Percentiles rank a stretch among this genome's conserved stretches.
phyloP scores from a whole-genome alignment of 1,140 invertebrate genomes.

The Drosophila rufa region DNA sequence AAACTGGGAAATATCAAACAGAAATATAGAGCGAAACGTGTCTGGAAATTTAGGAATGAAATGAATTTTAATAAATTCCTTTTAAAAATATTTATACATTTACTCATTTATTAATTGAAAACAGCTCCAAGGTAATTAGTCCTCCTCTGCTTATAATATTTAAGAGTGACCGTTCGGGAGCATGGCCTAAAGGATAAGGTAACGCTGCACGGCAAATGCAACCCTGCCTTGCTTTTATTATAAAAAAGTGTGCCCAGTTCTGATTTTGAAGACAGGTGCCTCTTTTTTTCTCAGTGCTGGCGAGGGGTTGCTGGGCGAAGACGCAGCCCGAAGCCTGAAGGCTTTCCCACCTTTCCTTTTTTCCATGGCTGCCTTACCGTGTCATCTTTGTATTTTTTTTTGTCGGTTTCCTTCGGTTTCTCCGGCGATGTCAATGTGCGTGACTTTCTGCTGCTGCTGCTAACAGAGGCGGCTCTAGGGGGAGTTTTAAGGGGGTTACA shows the following conservation, averaged over 20 bases:
- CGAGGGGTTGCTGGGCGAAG: constrained; percentile 3
- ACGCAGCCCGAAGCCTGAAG: constrained; percentile 1
- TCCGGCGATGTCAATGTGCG: constrained; percentile 59
- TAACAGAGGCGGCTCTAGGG: not conserved
- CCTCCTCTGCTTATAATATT: no score
- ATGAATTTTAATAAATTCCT: no score
- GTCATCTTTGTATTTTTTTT: constrained; percentile 21
- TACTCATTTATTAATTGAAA: no score
- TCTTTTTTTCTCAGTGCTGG: constrained; percentile 1
- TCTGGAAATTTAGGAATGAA: no score
- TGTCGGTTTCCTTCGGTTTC: constrained; percentile 37
- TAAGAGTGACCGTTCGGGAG: not conserved
- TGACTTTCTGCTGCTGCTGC: constrained; percentile 50
- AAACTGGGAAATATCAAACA: not conserved
- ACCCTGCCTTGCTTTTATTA: no score
- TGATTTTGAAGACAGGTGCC: no score
- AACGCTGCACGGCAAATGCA: not conserved
- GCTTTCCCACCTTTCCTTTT: constrained; percentile 66
- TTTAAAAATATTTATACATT: no score
- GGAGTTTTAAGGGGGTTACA: not conserved
- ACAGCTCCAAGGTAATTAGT: no score
- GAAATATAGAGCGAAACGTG: no score
- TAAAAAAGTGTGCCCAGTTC: not conserved
- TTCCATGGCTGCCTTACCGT: constrained; percentile 32
- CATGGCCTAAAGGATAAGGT: not conserved